These are phyloP conservation scores for Drosophila serrata DNA, from an alignment of 1,140 invertebrate genomes.

Conservation along the genomic window DNA sequence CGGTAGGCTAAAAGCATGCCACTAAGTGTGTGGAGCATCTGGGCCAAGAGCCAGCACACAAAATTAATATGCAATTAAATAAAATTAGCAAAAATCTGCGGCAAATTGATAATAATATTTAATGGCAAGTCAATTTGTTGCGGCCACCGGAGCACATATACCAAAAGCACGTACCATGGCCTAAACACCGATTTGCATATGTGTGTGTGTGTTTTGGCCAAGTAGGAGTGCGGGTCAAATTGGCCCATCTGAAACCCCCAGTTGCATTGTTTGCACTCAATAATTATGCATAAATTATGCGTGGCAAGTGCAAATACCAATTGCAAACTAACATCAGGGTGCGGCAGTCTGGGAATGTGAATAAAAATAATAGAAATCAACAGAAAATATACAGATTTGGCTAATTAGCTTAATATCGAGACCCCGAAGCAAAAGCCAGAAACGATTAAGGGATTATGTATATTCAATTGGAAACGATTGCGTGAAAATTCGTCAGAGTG, in stretches of 20 bases:
- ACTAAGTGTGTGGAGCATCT: constrained; percentile 35
- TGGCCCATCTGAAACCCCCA: constrained; percentile 5
- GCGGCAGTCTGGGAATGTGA: background rate
- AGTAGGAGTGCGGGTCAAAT: constrained; percentile 10
- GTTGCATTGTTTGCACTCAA: constrained; percentile 58
- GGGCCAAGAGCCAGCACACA: constrained; percentile 37
- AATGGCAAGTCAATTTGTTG: constrained; percentile 76
- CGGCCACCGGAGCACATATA: constrained; percentile 20
- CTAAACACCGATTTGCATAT: constrained; percentile 46
- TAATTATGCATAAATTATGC: constrained; percentile 80
- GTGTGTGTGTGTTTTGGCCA: constrained; percentile 1
- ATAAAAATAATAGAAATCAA: background rate
- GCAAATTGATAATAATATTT: constrained; percentile 80
- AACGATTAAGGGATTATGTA: background rate
- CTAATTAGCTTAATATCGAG: constrained; percentile 1
- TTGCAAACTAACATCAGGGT: constrained; percentile 18
- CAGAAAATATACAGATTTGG: background rate
- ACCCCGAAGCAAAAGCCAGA: background rate
- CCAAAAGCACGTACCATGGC: constrained; percentile 6
- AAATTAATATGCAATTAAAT: constrained; percentile 81
- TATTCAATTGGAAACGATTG: background rate
- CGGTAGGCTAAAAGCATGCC: constrained; percentile 62
- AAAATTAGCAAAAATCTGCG: constrained; percentile 66
- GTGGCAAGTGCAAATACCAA: constrained; percentile 52
- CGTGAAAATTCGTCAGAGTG: background rate